Evolutionary conservation across 2,888 invertebrate genomes (phyloP).

Genomic region (Rugalucina vietnamica): DNA sequence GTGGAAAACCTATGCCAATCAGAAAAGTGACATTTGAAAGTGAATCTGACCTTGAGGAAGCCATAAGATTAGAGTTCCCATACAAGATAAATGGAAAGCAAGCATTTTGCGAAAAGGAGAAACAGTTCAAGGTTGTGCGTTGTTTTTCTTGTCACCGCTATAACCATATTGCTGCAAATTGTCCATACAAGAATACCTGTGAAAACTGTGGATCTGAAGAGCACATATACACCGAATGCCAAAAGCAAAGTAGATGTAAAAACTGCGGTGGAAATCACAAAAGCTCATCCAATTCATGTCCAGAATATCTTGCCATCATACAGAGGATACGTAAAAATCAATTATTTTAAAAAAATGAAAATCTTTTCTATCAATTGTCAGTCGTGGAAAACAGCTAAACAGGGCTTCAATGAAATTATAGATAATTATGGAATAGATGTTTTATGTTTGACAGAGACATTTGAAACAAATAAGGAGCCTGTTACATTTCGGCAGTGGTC

Average conservation of each 20-base stretch:
- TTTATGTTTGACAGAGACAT: slow-evolving; percentile 6
- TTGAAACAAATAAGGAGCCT: neutral
- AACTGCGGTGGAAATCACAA: neutral
- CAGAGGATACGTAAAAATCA: neutral
- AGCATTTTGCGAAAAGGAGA: neutral
- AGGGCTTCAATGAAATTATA: neutral
- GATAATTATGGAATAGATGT: neutral
- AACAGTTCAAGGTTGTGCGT: neutral
- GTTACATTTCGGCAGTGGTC: neutral
- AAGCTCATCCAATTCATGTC: neutral
- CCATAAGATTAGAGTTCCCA: neutral
- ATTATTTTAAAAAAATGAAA: neutral
- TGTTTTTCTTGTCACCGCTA: neutral
- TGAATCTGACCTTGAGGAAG: neutral
- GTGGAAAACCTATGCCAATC: too few species aligned
- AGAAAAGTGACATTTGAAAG: neutral
- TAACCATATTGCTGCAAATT: neutral
- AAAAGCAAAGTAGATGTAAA: neutral
- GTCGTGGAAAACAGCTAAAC: neutral
- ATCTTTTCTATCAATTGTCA: neutral
- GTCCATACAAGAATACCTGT: neutral
- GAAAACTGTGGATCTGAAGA: neutral
- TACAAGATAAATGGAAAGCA: neutral
- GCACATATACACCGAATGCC: neutral
- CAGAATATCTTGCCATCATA: neutral